These are phyloP conservation scores for Ardeotis arabs DNA, from an alignment of 2,113 vertebrate genomes.

Conservation along the genomic window DNA sequence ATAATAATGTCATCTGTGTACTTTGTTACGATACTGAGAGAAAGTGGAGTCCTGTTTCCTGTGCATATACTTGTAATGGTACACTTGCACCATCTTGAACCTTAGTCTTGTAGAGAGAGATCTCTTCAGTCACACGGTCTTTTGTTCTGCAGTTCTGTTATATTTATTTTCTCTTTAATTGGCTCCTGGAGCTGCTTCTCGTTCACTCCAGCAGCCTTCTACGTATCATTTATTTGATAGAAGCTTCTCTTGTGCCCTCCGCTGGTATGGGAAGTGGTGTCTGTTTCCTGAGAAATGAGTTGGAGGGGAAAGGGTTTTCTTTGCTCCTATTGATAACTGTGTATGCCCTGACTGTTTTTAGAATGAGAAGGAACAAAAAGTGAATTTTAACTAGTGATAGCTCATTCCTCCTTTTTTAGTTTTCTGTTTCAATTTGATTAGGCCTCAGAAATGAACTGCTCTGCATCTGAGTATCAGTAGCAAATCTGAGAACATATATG, in stretches of 20 bases:
- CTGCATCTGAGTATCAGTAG: not conserved
- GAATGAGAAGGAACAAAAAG: not conserved
- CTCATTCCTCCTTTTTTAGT: not conserved
- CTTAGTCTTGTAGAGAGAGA: accelerated
- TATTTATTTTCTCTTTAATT: not conserved
- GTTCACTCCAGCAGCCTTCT: not conserved
- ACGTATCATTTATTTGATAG: not conserved
- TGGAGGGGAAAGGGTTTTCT: not conserved
- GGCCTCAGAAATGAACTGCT: not conserved
- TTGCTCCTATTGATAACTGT: not conserved
- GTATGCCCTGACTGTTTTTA: not conserved
- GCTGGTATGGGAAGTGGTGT: not conserved
- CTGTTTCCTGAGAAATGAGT: not conserved
- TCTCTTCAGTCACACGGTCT: not conserved
- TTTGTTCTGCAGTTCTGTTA: not conserved
- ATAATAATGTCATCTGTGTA: not conserved
- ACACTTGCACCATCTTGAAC: not conserved
- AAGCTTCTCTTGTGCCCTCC: not conserved
- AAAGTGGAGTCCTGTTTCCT: not conserved
- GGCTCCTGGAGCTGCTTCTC: not conserved
- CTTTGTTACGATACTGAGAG: not conserved
- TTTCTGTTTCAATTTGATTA: not conserved
- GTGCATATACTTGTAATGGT: not conserved
- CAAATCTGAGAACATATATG: not conserved
- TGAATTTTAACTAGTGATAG: not conserved